phyloP scores from a whole-genome alignment of 2,888 invertebrate genomes.

The Achlya flavicornis region DNA sequence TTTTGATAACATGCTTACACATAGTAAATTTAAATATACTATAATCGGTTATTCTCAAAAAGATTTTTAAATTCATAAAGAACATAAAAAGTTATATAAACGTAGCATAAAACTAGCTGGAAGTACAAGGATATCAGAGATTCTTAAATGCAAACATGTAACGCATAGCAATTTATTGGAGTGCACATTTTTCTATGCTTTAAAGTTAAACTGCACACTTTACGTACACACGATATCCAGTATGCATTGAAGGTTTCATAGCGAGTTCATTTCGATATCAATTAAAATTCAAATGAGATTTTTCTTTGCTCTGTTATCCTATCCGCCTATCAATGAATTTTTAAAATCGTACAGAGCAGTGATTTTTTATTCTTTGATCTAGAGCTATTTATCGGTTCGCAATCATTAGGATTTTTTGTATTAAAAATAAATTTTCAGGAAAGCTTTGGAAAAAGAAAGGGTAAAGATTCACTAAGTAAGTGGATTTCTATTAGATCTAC shows the following conservation, averaged over 20 bases:
- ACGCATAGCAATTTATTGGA: constrained; percentile 1
- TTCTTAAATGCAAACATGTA: not conserved
- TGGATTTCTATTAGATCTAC: no score
- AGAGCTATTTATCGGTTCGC: not conserved
- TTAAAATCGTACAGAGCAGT: constrained; percentile 27
- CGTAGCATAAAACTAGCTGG: no score
- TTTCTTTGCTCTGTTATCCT: constrained; percentile 37
- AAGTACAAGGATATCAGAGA: no score
- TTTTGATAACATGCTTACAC: no score
- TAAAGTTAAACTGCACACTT: not conserved
- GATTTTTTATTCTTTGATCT: not conserved
- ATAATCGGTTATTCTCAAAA: no score
- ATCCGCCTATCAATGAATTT: constrained; percentile 33
- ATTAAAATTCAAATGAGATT: constrained; percentile 57
- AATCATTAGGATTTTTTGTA: no score
- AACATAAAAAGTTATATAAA: no score
- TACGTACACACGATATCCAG: constrained; percentile 16
- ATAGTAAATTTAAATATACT: no score
- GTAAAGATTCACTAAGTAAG: no score
- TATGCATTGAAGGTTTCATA: constrained; percentile 22
- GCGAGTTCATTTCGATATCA: constrained; percentile 45
- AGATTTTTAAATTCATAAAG: no score
- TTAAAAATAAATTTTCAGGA: not conserved
- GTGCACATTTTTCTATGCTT: not conserved
- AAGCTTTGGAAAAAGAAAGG: not conserved